A percentile compares a stretch with the other conserved stretches of the same genome.
Conservation (phyloP, 1,140 invertebrate genomes). For the Zaprionus ornatus region DNA sequence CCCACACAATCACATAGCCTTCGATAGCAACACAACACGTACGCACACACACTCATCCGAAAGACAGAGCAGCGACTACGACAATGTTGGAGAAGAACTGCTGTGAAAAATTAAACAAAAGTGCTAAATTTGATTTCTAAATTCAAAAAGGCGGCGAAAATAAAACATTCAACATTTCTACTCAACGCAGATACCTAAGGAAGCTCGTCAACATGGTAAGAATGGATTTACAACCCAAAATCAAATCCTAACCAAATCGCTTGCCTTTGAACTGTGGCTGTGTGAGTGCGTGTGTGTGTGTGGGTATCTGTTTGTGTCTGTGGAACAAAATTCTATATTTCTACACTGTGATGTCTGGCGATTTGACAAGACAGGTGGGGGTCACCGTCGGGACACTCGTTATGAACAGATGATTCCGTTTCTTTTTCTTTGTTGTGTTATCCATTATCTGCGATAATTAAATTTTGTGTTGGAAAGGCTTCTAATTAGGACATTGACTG, state of each 20-base stretch:
- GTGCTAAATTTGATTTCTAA: constrained; percentile 47
- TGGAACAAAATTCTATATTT: constrained; percentile 46
- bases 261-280: constrained; percentile 25
- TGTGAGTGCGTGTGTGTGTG: constrained; percentile 15
- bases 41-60: constrained; percentile 15
- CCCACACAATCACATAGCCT: constrained; percentile 17
- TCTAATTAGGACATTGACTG: background rate
- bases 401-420: constrained; percentile 18
- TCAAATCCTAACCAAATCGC: constrained; percentile 34
- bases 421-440: constrained; percentile 3
- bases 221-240: constrained; percentile 14
- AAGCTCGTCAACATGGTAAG: constrained; percentile 75
- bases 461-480: background rate
- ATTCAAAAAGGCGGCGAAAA: constrained; percentile 26
- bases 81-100: constrained; percentile 59
- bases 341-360: constrained; percentile 18
- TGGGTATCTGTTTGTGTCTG: constrained; percentile 15
- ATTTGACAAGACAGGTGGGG: constrained; percentile 23
- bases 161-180: constrained; percentile 66
- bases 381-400: constrained; percentile 17
- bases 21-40: constrained; percentile 39
- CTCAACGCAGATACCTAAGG: constrained; percentile 63
- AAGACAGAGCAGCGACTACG: constrained; percentile 51
- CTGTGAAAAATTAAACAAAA: constrained; percentile 71
- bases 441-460: background rate